phyloP scores from a whole-genome alignment of 2,797 vertebrate species.

The Acanthurus leucopareius region DNA sequence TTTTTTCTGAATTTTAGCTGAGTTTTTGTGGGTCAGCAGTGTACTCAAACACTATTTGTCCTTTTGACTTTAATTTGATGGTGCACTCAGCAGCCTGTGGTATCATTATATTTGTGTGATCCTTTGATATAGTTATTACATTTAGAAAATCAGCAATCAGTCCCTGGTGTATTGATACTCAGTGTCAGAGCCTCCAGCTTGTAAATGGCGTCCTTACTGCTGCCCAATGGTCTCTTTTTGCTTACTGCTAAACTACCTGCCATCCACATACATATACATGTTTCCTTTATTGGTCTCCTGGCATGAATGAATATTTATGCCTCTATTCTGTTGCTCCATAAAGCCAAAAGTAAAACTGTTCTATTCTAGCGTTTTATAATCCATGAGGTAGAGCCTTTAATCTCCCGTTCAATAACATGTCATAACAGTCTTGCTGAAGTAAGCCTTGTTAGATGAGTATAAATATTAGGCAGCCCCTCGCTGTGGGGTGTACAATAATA shows the following conservation, averaged over 20 bases:
- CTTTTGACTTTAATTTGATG: slow-evolving; percentile 33
- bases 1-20: not conserved
- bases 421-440: slow-evolving; percentile 42
- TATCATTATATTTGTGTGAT: slow-evolving; percentile 25
- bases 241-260: slow-evolving; percentile 7
- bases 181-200: not conserved
- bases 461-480: slow-evolving; percentile 57
- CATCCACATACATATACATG: slow-evolving; percentile 1
- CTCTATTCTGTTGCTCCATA: slow-evolving; percentile 11
- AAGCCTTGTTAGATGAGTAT: slow-evolving; percentile 59
- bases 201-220: not conserved
- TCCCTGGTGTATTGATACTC: not conserved
- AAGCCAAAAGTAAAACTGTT: slow-evolving; percentile 18
- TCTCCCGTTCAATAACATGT: slow-evolving; percentile 52
- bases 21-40: slow-evolving; percentile 1
- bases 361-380: slow-evolving; percentile 28
- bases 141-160: slow-evolving; percentile 2
- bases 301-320: not conserved
- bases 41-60: slow-evolving; percentile 28
- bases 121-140: not conserved
- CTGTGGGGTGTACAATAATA: slow-evolving; percentile 62
- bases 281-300: slow-evolving; percentile 7
- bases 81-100: slow-evolving; percentile 28
- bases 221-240: slow-evolving; percentile 3
- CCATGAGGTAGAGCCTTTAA: slow-evolving; percentile 38